Evolutionary conservation across 2,888 invertebrate genomes (phyloP), one percentile per base, ranked within the genome.

Genomic region (Mallateleia sp.): DNA sequence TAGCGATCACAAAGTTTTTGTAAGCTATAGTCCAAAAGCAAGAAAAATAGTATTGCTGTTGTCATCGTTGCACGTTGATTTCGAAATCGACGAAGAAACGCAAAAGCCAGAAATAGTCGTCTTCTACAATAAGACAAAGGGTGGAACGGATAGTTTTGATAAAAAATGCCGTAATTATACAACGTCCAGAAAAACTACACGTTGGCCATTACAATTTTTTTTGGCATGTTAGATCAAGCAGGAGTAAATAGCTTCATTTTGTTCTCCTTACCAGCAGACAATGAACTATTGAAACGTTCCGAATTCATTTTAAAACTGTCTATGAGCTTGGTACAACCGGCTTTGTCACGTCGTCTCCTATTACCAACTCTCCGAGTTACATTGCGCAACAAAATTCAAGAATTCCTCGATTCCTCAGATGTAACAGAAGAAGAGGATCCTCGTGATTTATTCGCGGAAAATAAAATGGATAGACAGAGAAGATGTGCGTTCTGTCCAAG

Each of bases 81-180:
- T 32, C n/a, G 18, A 47, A 14, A 78, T 81, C 15, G 20, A 20
- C 24, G 50, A 64, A n/a, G n/a, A 32, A 7, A 50, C 74, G 2
- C 72, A 60, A 6, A 90, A 91, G 62, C 89, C 90, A 3, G 80
- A 84, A 52, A 85, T 90, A n/a, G 75, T 92, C 9, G 9, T 83
- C 14, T 88, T 86, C 50, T 91, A 91, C 62, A 91, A 92, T 69
- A 47, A 25, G 22, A 93, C 88, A 15, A 92, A 92, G 88, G 89
- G 89, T 42, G 90, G 90, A 20, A 90, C 89, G 24, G 92, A 92
- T 34, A 80, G 78, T n/a, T 91, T 92, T 50, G 91, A 93, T 66
- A 66, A 85, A 79, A 50, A 91, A 38, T 89, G 90, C 54, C 87
- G 89, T 58, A 58, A 62, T 0, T 88, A 87, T 64, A 85, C 91